These are phyloP conservation scores for Parnassius orleans DNA, from an alignment of 2,888 invertebrate species.

Conservation along the genomic window DNA sequence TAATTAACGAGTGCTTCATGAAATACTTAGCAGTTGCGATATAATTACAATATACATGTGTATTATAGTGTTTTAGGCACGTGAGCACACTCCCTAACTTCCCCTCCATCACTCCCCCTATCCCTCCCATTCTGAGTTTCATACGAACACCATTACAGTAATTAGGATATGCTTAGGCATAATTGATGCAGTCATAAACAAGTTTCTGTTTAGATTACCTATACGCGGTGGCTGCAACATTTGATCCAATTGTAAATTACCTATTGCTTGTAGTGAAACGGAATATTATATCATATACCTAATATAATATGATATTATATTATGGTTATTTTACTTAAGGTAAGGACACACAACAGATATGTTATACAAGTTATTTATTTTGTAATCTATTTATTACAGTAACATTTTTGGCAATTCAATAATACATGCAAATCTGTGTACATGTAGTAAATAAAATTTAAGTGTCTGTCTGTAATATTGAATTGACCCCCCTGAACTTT, in stretches of 20 bases:
- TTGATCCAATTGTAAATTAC: slow-evolving; percentile 28
- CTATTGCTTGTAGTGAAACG: slow-evolving; percentile 14
- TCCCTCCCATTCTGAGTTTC: slow-evolving; percentile 49
- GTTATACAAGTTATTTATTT: no score
- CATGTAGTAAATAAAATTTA: no score
- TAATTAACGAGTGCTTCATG: slow-evolving; percentile 37
- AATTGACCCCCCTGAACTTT: no score
- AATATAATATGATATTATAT: no score
- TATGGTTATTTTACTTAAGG: no score
- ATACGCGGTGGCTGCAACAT: slow-evolving; percentile 12
- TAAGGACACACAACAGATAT: no score
- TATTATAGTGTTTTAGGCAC: slow-evolving; percentile 65
- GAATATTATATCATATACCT: slow-evolving; percentile 24
- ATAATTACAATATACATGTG: slow-evolving; percentile 51
- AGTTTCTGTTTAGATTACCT: slow-evolving; percentile 42
- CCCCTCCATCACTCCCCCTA: slow-evolving; percentile 43
- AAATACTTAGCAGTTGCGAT: slow-evolving; percentile 38
- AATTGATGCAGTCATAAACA: slow-evolving; percentile 75
- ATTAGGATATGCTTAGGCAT: slow-evolving; percentile 78
- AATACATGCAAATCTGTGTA: no score
- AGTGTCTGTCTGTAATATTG: no score
- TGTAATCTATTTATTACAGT: no score
- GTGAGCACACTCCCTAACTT: slow-evolving; percentile 47
- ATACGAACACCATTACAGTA: slow-evolving; percentile 75
- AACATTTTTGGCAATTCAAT: no score